A percentile compares a stretch with the other conserved stretches of the same genome.
Conservation (phyloP, 2,113 vertebrate genomes). For the Stegastes partitus region DNA sequence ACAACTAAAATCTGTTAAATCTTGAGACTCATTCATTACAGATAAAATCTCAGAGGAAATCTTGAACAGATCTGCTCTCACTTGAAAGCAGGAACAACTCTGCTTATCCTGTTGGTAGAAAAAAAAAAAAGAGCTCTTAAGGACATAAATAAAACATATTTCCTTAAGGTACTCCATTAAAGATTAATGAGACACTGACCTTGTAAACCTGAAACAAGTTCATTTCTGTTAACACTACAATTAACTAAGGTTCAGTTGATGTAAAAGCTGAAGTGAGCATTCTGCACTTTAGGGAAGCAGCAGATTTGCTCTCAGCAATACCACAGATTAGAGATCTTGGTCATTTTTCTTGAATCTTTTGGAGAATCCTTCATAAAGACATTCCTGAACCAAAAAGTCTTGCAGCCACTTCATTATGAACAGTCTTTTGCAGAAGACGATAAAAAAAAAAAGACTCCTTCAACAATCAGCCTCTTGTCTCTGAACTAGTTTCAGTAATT, state of each 20-base stretch:
- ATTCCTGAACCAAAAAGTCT: slow-evolving; percentile 1
- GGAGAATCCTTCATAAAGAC: neutral
- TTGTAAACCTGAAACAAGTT: slow-evolving; percentile 33
- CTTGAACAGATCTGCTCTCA: slow-evolving; percentile 5
- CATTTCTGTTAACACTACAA: slow-evolving; percentile 33
- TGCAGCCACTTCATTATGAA: neutral
- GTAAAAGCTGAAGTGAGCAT: slow-evolving; percentile 27
- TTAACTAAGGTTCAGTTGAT: slow-evolving; percentile 14
- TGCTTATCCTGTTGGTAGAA: slow-evolving; percentile 3
- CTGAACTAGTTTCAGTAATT: neutral
- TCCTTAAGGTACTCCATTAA: slow-evolving; percentile 44
- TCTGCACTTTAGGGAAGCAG: neutral
- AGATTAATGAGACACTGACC: slow-evolving; percentile 38
- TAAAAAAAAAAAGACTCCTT: neutral
- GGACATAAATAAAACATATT: slow-evolving; percentile 57
- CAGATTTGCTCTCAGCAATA: neutral
- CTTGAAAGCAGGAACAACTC: slow-evolving; percentile 20
- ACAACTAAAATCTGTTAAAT: neutral
- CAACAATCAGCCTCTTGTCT: neutral
- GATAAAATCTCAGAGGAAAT: slow-evolving; percentile 11
- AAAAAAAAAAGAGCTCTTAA: slow-evolving; percentile 2
- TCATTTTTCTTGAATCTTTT: neutral
- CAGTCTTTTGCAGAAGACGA: neutral
- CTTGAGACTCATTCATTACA: neutral
- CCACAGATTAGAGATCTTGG: neutral